phyloP scores from a whole-genome alignment of 2,888 invertebrate species.

The Macrophya alboannulata region DNA sequence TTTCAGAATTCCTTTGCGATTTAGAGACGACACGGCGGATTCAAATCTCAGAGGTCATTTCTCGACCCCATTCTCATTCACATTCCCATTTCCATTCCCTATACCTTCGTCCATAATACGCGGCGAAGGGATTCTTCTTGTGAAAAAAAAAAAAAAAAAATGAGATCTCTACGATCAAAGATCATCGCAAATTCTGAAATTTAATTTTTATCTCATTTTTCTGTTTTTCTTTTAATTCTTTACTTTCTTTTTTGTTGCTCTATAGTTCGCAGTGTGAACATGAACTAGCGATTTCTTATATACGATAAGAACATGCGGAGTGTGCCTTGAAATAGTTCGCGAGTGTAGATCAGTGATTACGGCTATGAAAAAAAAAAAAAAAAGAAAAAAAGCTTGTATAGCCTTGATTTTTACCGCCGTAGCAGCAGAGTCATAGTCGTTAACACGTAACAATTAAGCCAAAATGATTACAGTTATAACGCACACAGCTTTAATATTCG shows the following conservation, averaged over 20 bases:
- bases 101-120: neutral
- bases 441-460: neutral
- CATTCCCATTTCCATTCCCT: neutral
- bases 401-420: neutral
- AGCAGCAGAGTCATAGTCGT: neutral
- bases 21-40: constrained; percentile 4
- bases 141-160: neutral
- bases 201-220: neutral
- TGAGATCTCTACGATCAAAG: neutral
- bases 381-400: neutral
- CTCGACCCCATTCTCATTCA: neutral
- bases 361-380: neutral
- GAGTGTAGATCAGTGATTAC: neutral
- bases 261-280: neutral
- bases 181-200: neutral
- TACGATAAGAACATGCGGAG: neutral
- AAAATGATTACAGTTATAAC: neutral
- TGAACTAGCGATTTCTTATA: neutral
- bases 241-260: neutral
- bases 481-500: neutral
- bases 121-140: neutral
- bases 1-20: constrained; percentile 55
- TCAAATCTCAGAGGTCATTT: constrained; percentile 55
- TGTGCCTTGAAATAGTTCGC: constrained; percentile 5
- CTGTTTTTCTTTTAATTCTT: neutral